Conservation (phyloP, 1,140 invertebrate species). For the Lanistes nyassanus region DNA sequence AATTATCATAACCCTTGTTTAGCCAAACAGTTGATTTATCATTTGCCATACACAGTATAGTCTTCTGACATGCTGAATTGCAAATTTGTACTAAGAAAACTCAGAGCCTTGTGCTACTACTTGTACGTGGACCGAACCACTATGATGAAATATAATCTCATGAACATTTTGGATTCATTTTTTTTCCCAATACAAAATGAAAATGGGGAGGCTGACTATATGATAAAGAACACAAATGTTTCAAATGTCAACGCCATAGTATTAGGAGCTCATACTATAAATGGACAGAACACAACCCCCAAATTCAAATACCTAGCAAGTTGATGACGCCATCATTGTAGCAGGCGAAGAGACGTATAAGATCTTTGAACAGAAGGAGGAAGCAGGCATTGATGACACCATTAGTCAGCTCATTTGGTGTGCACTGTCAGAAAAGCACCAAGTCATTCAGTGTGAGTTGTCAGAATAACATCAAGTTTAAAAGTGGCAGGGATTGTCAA, state of each 20-base stretch:
- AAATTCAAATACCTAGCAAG: slow-evolving; percentile 78
- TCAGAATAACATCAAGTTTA: slow-evolving; percentile 34
- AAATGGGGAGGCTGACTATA: not conserved
- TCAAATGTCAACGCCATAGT: no score
- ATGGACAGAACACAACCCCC: no score
- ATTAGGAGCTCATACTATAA: no score
- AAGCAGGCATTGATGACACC: slow-evolving; percentile 99
- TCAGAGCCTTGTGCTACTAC: no score
- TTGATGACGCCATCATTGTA: slow-evolving; percentile 99
- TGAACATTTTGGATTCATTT: not conserved
- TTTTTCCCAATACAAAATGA: not conserved
- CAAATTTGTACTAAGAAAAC: no score
- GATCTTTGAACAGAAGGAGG: slow-evolving; percentile 97
- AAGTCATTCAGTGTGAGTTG: slow-evolving; percentile 89
- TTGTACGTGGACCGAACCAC: no score
- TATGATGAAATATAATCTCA: not conserved
- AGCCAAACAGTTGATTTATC: no score
- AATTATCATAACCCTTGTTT: no score
- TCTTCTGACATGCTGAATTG: no score
- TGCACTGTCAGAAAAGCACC: slow-evolving; percentile 73
- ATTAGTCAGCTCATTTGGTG: slow-evolving; percentile 95
- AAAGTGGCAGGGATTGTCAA: not conserved
- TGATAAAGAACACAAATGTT: not conserved
- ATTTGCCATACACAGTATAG: no score
- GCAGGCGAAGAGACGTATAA: slow-evolving; percentile 98